A percentile compares a stretch with the other conserved stretches of the same genome.
Conservation (phyloP, 2,888 invertebrate species). For the Xestia ashworthii region DNA sequence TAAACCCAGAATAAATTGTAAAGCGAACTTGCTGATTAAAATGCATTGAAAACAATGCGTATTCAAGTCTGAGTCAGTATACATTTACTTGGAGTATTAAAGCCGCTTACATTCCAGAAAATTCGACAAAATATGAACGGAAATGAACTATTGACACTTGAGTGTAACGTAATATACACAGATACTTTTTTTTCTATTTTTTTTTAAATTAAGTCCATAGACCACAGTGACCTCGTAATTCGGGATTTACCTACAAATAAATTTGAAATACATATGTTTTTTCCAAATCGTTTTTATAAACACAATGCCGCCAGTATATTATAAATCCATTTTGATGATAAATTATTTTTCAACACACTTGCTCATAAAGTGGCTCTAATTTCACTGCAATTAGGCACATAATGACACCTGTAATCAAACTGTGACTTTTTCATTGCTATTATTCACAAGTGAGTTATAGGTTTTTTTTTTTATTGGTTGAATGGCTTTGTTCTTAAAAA, state of each 20-base stretch:
- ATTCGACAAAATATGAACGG: background rate
- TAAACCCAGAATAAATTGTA: conserved; percentile 2
- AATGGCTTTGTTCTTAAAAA: no score
- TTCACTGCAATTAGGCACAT: no score
- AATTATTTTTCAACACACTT: no score
- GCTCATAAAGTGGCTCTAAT: no score
- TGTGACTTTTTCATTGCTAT: no score
- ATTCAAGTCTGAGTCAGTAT: background rate
- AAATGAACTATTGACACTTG: background rate
- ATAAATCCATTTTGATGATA: conserved; percentile 2
- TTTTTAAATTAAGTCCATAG: background rate
- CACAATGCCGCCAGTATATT: background rate
- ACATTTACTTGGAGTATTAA: background rate
- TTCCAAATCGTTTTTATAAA: conserved; percentile 3
- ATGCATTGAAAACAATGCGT: conserved; percentile 29
- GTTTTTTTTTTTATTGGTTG: no score
- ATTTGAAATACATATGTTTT: no score
- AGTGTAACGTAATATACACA: background rate
- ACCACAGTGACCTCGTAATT: conserved; percentile 3
- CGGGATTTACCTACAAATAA: no score
- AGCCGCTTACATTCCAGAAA: conserved; percentile 2
- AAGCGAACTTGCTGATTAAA: conserved; percentile 17
- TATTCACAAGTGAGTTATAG: no score
- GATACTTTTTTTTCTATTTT: background rate
- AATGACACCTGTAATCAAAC: no score